Evolutionary conservation across 2,797 vertebrate species (phyloP).

Genomic region (Valencia hispanica): DNA sequence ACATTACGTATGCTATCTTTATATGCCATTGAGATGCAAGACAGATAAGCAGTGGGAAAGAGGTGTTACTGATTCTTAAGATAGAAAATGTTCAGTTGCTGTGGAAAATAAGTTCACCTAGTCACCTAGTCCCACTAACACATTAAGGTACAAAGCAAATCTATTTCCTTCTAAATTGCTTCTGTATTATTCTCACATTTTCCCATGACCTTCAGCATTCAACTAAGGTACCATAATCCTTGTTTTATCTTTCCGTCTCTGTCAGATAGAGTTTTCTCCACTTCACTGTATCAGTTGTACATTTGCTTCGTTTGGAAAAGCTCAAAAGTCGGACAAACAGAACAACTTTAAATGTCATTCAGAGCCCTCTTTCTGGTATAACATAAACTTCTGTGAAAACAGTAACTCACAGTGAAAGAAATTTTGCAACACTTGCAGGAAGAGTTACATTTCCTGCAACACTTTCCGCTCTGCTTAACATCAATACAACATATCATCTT

Average conservation of each 20-base stretch:
- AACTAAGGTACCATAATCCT: not conserved
- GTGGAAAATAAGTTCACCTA: not conserved
- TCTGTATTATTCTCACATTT: not conserved
- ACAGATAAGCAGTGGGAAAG: not conserved
- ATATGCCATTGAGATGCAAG: not conserved
- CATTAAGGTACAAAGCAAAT: not conserved
- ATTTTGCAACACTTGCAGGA: conserved; percentile 25
- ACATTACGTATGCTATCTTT: not conserved
- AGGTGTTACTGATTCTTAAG: not conserved
- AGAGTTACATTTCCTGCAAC: conserved; percentile 22
- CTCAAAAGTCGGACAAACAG: not conserved
- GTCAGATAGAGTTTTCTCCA: not conserved
- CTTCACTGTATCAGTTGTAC: not conserved
- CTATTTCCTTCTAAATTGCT: not conserved
- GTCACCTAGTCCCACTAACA: not conserved
- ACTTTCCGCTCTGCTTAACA: conserved; percentile 26
- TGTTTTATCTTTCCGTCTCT: not conserved
- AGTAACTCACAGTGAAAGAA: not conserved
- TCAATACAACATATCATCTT: conserved; percentile 41
- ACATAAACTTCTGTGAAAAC: not conserved
- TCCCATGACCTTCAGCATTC: not conserved
- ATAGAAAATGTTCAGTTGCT: not conserved
- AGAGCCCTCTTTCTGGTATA: not conserved
- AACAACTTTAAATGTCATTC: not conserved
- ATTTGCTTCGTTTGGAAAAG: not conserved